These are phyloP conservation scores for Oncorhynchus kisutch DNA, from an alignment of 2,113 vertebrate genomes.

Conservation along the genomic window DNA sequence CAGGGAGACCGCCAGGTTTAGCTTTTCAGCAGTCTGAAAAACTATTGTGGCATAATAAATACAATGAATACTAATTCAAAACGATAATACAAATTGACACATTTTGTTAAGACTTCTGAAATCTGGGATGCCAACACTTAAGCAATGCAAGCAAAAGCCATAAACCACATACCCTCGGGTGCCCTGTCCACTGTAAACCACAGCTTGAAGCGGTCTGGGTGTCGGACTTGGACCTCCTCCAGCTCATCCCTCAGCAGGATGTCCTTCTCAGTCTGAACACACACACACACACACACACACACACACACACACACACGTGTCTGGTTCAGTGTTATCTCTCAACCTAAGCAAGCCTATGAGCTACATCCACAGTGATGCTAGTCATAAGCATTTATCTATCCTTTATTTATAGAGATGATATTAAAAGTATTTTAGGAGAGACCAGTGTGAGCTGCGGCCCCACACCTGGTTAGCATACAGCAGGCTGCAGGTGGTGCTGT, in stretches of 20 bases:
- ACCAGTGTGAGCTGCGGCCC: neutral
- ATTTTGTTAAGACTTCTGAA: too few species aligned
- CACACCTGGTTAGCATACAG: constrained; percentile 79
- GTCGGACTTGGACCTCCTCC: constrained; percentile 67
- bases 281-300: neutral
- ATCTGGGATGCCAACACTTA: too few species aligned
- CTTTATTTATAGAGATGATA: neutral
- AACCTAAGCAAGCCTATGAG: neutral
- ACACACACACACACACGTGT: too few species aligned
- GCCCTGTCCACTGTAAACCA: constrained; percentile 77
- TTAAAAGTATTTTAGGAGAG: neutral
- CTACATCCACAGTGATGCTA: neutral
- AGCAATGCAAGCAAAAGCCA: too few species aligned
- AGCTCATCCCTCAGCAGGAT: constrained; percentile 73
- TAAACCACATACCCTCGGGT: constrained; percentile 59
- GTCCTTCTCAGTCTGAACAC: constrained; percentile 71
- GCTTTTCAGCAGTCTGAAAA: too few species aligned
- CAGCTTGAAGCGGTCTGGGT: constrained; percentile 69
- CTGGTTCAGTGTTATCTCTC: too few species aligned
- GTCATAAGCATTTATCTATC: neutral
- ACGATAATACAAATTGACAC: too few species aligned
- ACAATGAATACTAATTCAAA: too few species aligned
- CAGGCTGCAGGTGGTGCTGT: constrained; percentile 70
- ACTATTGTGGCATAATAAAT: too few species aligned
- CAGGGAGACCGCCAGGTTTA: too few species aligned